Percentiles rank a stretch among this genome's conserved stretches.
phyloP scores from a whole-genome alignment of 2,113 vertebrate genomes.

The Lophura nycthemera region DNA sequence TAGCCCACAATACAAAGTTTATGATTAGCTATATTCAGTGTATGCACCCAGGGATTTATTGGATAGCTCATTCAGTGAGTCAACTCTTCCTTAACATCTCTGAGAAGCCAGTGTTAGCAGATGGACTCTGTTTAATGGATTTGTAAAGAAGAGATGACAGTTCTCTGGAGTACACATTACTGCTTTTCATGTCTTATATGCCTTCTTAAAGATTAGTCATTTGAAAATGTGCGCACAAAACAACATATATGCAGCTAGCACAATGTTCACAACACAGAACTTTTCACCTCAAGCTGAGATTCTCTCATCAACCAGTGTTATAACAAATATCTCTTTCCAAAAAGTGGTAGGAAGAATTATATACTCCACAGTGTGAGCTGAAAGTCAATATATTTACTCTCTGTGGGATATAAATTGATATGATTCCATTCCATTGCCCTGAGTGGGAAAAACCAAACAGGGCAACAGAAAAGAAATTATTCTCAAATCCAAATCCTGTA shows the following conservation, averaged over 20 bases:
- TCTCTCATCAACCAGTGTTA: constrained; percentile 6
- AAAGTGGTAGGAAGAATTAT: not conserved
- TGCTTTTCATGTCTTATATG: not conserved
- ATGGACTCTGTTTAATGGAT: constrained; percentile 5
- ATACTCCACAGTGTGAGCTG: not conserved
- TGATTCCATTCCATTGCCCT: not conserved
- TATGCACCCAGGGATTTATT: not conserved
- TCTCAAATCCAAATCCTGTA: not conserved
- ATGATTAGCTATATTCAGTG: not conserved
- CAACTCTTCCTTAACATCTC: constrained; percentile 13
- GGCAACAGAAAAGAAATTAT: not conserved
- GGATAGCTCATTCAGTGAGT: constrained; percentile 14
- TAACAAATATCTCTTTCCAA: not conserved
- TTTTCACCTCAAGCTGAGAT: constrained; percentile 46
- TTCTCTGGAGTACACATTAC: not conserved
- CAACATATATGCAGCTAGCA: not conserved
- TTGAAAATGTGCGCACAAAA: constrained; percentile 2
- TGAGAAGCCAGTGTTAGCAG: constrained; percentile 32
- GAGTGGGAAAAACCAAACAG: not conserved
- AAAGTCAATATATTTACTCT: not conserved
- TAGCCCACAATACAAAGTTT: not conserved
- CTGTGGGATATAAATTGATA: not conserved
- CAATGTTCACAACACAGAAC: not conserved
- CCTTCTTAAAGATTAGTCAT: not conserved
- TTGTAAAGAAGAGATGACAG: constrained; percentile 43